Conservation (phyloP, 2,888 invertebrate species). For the Labia minor region DNA sequence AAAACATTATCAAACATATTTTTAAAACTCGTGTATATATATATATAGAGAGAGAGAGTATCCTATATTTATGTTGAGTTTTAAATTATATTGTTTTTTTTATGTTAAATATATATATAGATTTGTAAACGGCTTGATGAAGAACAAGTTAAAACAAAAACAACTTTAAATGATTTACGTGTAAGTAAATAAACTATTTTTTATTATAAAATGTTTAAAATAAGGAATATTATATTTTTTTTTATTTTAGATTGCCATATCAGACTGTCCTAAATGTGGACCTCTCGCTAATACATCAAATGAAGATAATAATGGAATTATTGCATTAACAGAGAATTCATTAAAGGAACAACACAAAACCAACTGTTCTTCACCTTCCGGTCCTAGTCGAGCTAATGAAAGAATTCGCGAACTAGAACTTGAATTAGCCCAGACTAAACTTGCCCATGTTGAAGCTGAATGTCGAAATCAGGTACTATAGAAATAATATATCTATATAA, state of each 20-base stretch:
- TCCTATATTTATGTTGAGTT: slow-evolving; percentile 23
- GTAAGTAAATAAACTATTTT: slow-evolving; percentile 37
- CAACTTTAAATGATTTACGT: slow-evolving; percentile 51
- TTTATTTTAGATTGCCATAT: neutral
- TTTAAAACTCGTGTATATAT: no score
- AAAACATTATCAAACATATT: no score
- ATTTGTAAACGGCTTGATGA: slow-evolving; percentile 79
- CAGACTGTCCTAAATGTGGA: neutral
- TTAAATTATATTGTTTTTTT: no score
- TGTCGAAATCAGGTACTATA: slow-evolving; percentile 74
- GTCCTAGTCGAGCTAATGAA: slow-evolving; percentile 46
- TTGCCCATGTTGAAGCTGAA: slow-evolving; percentile 93
- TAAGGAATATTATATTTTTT: neutral
- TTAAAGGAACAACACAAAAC: neutral
- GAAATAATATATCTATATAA: no score
- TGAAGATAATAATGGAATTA: slow-evolving; percentile 31
- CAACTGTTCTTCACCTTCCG: slow-evolving; percentile 24
- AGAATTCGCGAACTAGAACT: slow-evolving; percentile 82
- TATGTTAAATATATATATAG: no score
- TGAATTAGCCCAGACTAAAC: slow-evolving; percentile 91
- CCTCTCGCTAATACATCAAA: slow-evolving; percentile 30
- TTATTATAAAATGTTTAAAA: no score
- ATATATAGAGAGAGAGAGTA: no score
- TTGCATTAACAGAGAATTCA: neutral
- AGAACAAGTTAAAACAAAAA: slow-evolving; percentile 57